A percentile compares a stretch with the other conserved stretches of the same genome.
phyloP scores from a whole-genome alignment of 64 coral and sea anemone species.

The Acropora yongei region DNA sequence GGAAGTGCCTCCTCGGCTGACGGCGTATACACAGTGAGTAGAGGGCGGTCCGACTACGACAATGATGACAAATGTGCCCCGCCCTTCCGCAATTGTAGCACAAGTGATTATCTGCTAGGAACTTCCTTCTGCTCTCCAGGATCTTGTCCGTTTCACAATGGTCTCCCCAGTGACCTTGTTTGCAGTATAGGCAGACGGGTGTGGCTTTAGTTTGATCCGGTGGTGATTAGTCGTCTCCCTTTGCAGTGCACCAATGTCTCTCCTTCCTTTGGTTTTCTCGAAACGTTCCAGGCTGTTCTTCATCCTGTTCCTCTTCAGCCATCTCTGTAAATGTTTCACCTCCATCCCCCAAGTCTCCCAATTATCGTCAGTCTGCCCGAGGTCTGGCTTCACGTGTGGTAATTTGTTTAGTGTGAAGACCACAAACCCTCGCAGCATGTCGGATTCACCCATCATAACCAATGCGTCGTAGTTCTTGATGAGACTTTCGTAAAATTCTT shows the following conservation, averaged over 20 bases:
- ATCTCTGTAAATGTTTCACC: conserved; percentile 53
- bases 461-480: conserved; percentile 65
- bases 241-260: conserved; percentile 53
- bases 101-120: conserved; percentile 57
- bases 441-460: conserved; percentile 40
- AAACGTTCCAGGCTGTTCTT: conserved; percentile 35
- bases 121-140: conserved; percentile 42
- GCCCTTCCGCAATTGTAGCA: conserved; percentile 56
- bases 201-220: conserved; percentile 11
- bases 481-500: conserved; percentile 66
- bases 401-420: conserved; percentile 76
- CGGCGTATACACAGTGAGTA: conserved; percentile 44
- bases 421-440: conserved; percentile 32
- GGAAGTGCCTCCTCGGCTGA: conserved; percentile 27
- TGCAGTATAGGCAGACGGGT: conserved; percentile 71
- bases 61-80: conserved; percentile 11
- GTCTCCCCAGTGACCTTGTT: conserved; percentile 67
- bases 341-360: conserved; percentile 88
- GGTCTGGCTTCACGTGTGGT: conserved; percentile 82
- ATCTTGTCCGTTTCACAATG: conserved; percentile 33
- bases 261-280: conserved; percentile 58
- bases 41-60: not conserved
- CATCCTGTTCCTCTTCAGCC: conserved; percentile 67
- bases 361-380: conserved; percentile 67
- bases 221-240: conserved; percentile 24